These are phyloP conservation scores for Malurus elegans DNA, from an alignment of 2,113 vertebrate genomes.

Conservation along the genomic window DNA sequence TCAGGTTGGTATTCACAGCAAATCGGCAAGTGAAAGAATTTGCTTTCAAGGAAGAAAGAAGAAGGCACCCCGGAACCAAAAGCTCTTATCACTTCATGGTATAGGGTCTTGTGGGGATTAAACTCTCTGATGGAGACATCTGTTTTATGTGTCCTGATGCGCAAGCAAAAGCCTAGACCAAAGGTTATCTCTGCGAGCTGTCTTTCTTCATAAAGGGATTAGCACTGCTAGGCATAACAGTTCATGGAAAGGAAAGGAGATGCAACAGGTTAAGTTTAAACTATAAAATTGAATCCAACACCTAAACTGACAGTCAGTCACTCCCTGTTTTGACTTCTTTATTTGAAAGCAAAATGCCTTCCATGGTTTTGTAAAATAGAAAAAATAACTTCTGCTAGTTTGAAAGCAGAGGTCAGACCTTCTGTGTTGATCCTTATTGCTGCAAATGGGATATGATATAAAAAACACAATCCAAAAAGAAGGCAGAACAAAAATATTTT, in stretches of 20 bases:
- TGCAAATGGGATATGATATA: neutral
- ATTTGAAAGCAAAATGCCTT: neutral
- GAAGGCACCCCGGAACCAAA: neutral
- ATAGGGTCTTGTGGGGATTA: neutral
- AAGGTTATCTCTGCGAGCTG: constrained; percentile 42
- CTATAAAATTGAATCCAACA: neutral
- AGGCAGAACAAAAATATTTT: neutral
- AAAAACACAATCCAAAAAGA: neutral
- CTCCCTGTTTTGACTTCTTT: neutral
- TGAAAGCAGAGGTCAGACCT: neutral
- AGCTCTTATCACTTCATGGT: neutral
- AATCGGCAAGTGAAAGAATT: neutral
- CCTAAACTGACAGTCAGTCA: neutral
- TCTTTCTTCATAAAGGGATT: constrained; percentile 48
- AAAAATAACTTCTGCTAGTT: neutral
- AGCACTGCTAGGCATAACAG: neutral
- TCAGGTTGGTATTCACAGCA: neutral
- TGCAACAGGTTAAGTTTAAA: neutral
- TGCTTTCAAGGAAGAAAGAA: neutral
- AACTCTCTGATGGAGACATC: neutral
- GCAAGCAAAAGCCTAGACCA: constrained; percentile 4
- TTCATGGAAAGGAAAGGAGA: neutral
- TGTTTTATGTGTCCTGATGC: neutral
- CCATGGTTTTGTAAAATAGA: neutral
- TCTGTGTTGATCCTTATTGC: neutral